Evolutionary conservation across 1,140 invertebrate species (phyloP).

Genomic region (Chionoecetes opilio): DNA sequence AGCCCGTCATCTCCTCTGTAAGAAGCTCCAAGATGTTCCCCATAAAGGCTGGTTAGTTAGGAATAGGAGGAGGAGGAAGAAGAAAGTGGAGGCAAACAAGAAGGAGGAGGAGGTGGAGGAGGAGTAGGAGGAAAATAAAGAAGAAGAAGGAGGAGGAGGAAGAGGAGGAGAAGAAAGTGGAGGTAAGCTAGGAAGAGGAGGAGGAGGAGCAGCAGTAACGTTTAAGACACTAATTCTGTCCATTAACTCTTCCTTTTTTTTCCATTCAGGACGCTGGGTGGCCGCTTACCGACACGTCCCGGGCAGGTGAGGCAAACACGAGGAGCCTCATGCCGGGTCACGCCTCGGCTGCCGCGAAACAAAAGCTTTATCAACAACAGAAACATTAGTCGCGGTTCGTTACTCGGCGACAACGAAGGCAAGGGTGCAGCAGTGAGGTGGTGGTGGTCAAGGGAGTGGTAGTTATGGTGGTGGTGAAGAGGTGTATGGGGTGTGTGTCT

Average conservation of each 20-base stretch:
- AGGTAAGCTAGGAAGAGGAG: no score
- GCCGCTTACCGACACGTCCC: constrained; percentile 1
- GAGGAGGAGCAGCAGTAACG: not conserved
- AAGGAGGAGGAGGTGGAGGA: no score
- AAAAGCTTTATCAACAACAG: constrained; percentile 55
- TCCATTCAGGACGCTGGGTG: not conserved
- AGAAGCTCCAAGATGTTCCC: no score
- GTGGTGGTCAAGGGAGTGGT: not conserved
- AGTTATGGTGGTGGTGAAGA: not conserved
- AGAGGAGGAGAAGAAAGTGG: no score
- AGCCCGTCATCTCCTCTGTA: no score
- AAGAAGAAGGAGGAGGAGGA: no score
- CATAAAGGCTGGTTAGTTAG: not conserved
- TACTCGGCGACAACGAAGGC: constrained; percentile 40
- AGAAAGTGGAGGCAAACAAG: no score
- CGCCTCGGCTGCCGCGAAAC: constrained; percentile 42
- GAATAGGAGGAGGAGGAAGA: not conserved
- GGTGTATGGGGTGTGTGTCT: not conserved
- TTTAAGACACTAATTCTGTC: not conserved
- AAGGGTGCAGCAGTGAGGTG: not conserved
- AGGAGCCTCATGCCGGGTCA: constrained; percentile 33
- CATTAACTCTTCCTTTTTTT: not conserved
- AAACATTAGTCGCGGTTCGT: constrained; percentile 54
- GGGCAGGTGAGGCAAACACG: not conserved
- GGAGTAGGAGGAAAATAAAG: no score